Evolutionary conservation across 2,113 vertebrate species (phyloP).

Genomic region (Zapus hudsonius): DNA sequence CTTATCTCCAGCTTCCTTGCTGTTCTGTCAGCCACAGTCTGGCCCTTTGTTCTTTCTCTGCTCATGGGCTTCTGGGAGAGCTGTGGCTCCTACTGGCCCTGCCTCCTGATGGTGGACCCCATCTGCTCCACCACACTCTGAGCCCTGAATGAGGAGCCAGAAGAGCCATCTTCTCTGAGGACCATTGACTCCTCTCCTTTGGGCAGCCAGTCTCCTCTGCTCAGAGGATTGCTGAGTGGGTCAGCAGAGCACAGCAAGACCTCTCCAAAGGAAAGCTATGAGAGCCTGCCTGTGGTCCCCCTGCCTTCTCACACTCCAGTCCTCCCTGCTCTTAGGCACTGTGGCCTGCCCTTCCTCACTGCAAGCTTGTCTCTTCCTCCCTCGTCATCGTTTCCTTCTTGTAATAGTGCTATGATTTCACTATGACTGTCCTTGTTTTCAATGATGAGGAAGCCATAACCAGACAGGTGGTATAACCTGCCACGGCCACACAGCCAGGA

Average conservation of each 20-base stretch:
- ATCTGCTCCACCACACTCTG: not conserved
- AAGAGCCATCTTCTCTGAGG: not conserved
- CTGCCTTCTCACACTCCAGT: not conserved
- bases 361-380: not conserved
- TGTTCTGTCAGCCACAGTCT: not conserved
- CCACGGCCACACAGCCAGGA: not conserved
- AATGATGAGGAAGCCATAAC: not conserved
- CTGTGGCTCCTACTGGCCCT: not conserved
- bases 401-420: not conserved
- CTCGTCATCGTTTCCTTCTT: not conserved
- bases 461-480: not conserved
- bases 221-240: not conserved
- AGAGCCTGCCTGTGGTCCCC: not conserved
- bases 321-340: not conserved
- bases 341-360: not conserved
- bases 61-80: not conserved
- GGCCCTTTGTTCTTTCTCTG: not conserved
- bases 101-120: not conserved
- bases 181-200: not conserved
- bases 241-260: not conserved
- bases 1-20: constrained; percentile 34
- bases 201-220: not conserved
- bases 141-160: not conserved
- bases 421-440: not conserved
- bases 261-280: not conserved